phyloP scores from a whole-genome alignment of 1,140 invertebrate species.

The Anastatus disparis region DNA sequence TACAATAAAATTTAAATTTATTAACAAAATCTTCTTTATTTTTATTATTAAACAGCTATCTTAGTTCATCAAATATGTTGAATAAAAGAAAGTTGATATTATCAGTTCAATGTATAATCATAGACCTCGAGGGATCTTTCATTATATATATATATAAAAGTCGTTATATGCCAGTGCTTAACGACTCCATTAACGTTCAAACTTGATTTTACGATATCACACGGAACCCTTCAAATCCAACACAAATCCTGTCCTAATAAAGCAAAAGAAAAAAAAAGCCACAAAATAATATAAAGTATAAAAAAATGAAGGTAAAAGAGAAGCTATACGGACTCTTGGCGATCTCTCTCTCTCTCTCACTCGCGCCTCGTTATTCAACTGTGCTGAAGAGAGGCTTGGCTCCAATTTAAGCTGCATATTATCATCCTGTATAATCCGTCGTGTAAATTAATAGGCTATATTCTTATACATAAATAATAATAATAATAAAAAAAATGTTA shows the following conservation, averaged over 20 bases:
- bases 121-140: not conserved
- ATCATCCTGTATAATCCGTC: slow-evolving; percentile 35
- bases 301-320: too few relatives aligned
- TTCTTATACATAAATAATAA: slow-evolving; percentile 28
- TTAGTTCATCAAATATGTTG: too few relatives aligned
- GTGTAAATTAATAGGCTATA: slow-evolving; percentile 40
- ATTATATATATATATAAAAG: too few relatives aligned
- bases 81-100: not conserved
- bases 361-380: slow-evolving; percentile 10
- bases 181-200: slow-evolving; percentile 39
- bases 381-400: not conserved
- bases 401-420: slow-evolving; percentile 35
- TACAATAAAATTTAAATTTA: slow-evolving; percentile 14
- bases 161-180: not conserved
- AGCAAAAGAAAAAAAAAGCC: slow-evolving; percentile 4
- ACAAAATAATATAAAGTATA: too few relatives aligned
- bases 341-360: not conserved
- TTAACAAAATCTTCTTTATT: slow-evolving; percentile 1
- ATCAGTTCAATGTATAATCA: slow-evolving; percentile 23
- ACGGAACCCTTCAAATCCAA: slow-evolving; percentile 23
- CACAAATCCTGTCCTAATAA: slow-evolving; percentile 19
- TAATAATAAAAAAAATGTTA: too few relatives aligned
- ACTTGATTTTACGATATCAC: slow-evolving; percentile 25
- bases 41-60: too few relatives aligned
- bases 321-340: too few relatives aligned